Percentiles rank a stretch among this genome's conserved stretches.
phyloP scores from a whole-genome alignment of 1,140 invertebrate species.

The Bactericera cockerelli region DNA sequence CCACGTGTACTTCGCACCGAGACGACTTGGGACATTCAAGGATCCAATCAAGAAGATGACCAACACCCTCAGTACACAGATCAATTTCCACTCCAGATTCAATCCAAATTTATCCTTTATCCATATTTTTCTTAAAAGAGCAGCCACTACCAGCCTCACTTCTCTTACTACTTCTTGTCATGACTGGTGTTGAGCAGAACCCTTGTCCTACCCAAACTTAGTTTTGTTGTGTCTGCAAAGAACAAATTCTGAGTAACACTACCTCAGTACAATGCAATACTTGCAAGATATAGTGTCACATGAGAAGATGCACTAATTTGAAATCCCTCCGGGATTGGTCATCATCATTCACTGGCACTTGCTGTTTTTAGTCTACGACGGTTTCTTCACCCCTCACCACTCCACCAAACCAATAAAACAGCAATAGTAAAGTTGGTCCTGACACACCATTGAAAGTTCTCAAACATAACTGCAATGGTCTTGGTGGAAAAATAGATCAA shows the following conservation, averaged over 20 bases:
- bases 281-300: neutral
- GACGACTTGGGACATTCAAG: too few relatives aligned
- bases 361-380: neutral
- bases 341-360: neutral
- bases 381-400: neutral
- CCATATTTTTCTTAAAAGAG: neutral
- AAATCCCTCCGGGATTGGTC: too few relatives aligned
- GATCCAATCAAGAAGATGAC: too few relatives aligned
- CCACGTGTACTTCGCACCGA: too few relatives aligned
- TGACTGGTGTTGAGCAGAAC: neutral
- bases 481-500: neutral
- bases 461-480: neutral
- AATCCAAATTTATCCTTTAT: neutral
- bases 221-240: neutral
- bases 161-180: neutral
- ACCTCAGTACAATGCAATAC: neutral
- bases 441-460: neutral
- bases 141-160: neutral
- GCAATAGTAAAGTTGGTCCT: neutral
- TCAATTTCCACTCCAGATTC: neutral
- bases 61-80: neutral
- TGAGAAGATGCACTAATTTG: too few relatives aligned
- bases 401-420: too few relatives aligned
- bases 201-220: neutral
- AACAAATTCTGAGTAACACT: neutral